phyloP scores from a whole-genome alignment of 2,113 vertebrate genomes.

The Burhinus bistriatus region DNA sequence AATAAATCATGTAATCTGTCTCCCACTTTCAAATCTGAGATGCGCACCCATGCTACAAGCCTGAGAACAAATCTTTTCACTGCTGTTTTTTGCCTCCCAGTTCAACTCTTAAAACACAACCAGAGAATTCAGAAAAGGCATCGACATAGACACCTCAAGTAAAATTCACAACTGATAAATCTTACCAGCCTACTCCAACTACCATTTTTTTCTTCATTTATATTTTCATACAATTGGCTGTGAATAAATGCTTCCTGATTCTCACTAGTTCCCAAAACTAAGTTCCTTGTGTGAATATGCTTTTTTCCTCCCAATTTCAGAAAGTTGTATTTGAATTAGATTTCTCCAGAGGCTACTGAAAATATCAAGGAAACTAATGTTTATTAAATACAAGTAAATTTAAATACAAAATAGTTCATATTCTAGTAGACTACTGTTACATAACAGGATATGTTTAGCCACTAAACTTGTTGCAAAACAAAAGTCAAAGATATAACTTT shows the following conservation, averaged over 20 bases:
- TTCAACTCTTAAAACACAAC: neutral
- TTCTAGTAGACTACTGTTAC: neutral
- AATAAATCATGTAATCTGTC: neutral
- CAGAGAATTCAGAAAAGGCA: neutral
- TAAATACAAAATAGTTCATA: neutral
- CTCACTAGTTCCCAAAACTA: neutral
- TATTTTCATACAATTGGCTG: neutral
- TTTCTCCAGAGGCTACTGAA: neutral
- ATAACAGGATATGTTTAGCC: neutral
- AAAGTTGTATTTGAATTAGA: neutral
- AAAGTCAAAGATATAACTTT: neutral
- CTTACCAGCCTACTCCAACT: constrained; percentile 5
- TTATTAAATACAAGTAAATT: neutral
- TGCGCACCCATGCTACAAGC: neutral
- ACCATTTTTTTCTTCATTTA: neutral
- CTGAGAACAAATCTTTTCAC: neutral
- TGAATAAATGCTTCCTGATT: neutral
- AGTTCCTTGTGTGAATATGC: neutral
- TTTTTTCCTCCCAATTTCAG: neutral
- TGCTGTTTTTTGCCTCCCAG: neutral
- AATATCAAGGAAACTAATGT: neutral
- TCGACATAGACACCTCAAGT: neutral
- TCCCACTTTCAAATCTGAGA: neutral
- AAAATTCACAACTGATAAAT: neutral
- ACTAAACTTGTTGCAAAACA: neutral